Evolutionary conservation across 1,140 invertebrate genomes (phyloP).

Genomic region (Drosophila lacteicornis): DNA sequence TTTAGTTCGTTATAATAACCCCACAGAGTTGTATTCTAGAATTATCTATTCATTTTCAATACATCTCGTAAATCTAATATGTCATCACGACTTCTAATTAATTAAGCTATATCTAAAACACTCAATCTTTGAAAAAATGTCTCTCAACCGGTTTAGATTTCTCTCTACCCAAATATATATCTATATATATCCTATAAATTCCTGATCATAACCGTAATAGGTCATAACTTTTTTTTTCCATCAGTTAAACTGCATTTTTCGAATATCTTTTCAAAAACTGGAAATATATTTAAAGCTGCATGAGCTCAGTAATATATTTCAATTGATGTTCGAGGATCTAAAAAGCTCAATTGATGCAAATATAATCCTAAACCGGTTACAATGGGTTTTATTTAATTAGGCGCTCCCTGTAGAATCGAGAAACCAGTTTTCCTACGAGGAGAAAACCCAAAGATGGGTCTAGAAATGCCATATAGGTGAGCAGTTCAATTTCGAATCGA

Average conservation of each 20-base stretch:
- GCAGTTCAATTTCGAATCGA: conserved; percentile 16
- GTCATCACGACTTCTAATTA: background rate
- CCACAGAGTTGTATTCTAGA: background rate
- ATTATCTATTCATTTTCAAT: background rate
- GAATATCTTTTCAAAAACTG: conserved; percentile 22
- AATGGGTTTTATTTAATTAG: conserved; percentile 17
- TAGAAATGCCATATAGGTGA: conserved; percentile 43
- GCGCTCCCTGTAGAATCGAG: background rate
- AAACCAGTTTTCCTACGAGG: conserved; percentile 28
- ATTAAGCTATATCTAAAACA: background rate
- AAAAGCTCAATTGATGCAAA: conserved; percentile 22
- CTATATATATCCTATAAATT: background rate
- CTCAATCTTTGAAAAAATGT: background rate
- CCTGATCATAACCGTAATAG: background rate
- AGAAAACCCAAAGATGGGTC: conserved; percentile 28
- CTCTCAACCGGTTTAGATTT: background rate
- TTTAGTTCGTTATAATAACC: background rate
- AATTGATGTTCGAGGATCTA: conserved; percentile 30
- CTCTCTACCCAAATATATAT: background rate
- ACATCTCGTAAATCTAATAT: background rate
- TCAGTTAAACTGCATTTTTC: conserved; percentile 10
- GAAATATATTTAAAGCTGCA: conserved; percentile 28
- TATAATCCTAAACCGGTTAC: conserved; percentile 20
- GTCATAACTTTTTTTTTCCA: background rate
- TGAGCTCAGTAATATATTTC: conserved; percentile 14